phyloP scores from a whole-genome alignment of 1,140 invertebrate genomes.

The Ips typographus region DNA sequence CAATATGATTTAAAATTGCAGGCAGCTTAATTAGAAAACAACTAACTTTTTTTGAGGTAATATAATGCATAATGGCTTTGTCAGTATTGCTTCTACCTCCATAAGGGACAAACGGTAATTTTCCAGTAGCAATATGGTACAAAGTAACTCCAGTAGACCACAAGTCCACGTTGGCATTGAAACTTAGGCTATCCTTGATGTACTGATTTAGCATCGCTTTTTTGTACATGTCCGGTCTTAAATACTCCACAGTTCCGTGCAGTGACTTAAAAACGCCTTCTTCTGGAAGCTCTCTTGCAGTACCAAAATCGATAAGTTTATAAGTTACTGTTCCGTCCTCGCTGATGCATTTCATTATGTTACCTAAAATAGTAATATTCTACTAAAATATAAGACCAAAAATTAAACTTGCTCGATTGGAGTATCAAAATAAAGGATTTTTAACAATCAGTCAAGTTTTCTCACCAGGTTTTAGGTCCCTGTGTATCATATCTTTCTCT shows the following conservation, averaged over 20 bases:
- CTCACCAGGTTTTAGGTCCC: slow-evolving; percentile 12
- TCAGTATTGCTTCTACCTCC: slow-evolving; percentile 93
- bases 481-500: slow-evolving; percentile 7
- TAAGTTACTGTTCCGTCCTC: slow-evolving; percentile 93
- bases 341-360: slow-evolving; percentile 86
- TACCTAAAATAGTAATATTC: not conserved
- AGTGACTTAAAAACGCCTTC: slow-evolving; percentile 95
- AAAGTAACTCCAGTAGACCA: slow-evolving; percentile 98
- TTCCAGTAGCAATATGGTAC: slow-evolving; percentile 93
- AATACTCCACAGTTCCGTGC: slow-evolving; percentile 96
- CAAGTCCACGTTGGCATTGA: slow-evolving; percentile 87
- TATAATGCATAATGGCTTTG: slow-evolving; percentile 84
- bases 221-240: slow-evolving; percentile 97
- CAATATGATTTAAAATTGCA: too few species aligned
- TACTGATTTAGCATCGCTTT: slow-evolving; percentile 85
- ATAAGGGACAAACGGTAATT: slow-evolving; percentile 91
- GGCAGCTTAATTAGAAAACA: not conserved
- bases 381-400: not conserved
- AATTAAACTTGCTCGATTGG: not conserved
- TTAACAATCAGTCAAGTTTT: not conserved
- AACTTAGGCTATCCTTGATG: slow-evolving; percentile 75
- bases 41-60: slow-evolving; percentile 74
- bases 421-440: not conserved
- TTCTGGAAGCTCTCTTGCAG: slow-evolving; percentile 91
- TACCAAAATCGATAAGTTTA: slow-evolving; percentile 97